Conservation (phyloP, 2,888 invertebrate species). For the Harpagoxenus sublaevis region DNA sequence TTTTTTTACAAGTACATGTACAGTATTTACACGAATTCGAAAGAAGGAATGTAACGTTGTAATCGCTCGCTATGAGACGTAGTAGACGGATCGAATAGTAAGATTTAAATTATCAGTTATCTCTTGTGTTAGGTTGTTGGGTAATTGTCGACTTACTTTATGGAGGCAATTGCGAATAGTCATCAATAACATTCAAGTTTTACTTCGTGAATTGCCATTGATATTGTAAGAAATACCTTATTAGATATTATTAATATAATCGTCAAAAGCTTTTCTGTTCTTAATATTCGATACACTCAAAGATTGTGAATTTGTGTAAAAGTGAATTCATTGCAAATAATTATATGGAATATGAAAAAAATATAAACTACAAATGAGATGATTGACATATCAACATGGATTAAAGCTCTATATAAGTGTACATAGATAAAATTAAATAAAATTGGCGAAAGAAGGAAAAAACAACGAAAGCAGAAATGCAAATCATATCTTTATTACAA, state of each 20-base stretch:
- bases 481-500: constrained; percentile 61
- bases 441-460: constrained; percentile 33
- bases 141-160: constrained; percentile 25
- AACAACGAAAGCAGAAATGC: constrained; percentile 14
- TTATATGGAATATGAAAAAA: background rate
- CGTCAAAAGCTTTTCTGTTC: background rate
- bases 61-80: constrained; percentile 1
- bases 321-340: background rate
- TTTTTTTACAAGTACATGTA: constrained; percentile 78
- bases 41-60: constrained; percentile 16
- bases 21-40: constrained; percentile 78
- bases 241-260: constrained; percentile 14
- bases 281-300: background rate
- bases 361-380: background rate
- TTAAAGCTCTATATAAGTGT: background rate
- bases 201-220: constrained; percentile 15
- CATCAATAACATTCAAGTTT: constrained; percentile 37
- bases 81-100: constrained; percentile 24
- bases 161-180: constrained; percentile 16
- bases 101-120: constrained; percentile 38
- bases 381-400: background rate
- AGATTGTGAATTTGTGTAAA: background rate
- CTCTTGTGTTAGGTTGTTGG: background rate
- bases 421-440: background rate
- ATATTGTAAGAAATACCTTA: constrained; percentile 21